These are phyloP conservation scores for Tupaia tana DNA, from an alignment of 2,113 vertebrate genomes.

Conservation along the genomic window DNA sequence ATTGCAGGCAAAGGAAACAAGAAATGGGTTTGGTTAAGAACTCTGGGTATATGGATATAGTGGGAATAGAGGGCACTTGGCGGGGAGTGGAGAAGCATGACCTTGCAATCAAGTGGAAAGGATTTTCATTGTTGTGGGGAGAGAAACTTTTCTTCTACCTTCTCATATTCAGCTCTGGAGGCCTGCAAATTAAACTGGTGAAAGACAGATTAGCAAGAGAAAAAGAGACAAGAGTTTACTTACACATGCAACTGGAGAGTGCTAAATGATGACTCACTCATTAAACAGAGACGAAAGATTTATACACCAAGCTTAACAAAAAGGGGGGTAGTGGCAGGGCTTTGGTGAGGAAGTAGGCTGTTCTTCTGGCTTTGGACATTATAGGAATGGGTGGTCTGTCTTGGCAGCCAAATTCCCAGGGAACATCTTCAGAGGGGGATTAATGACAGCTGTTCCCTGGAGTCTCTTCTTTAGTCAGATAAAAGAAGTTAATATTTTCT, in stretches of 20 bases:
- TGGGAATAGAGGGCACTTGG: neutral
- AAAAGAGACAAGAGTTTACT: neutral
- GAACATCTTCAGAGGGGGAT: neutral
- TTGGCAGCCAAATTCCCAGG: neutral
- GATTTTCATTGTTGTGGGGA: neutral
- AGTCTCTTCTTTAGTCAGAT: neutral
- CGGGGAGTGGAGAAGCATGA: too few species aligned
- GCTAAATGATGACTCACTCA: too few species aligned
- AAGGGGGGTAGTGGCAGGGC: neutral
- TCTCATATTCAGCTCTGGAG: neutral
- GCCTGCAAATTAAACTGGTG: neutral
- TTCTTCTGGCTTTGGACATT: neutral
- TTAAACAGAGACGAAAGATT: neutral
- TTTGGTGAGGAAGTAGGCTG: neutral
- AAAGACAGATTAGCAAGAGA: neutral
- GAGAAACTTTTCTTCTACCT: neutral
- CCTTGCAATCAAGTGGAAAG: neutral
- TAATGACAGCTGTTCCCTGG: neutral
- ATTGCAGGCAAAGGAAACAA: neutral
- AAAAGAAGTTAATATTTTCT: neutral
- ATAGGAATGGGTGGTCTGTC: too few species aligned
- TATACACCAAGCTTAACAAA: neutral
- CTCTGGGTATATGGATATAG: too few species aligned
- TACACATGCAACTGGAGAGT: neutral
- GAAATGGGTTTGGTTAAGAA: accelerated